These are phyloP conservation scores for Abscondita cerata DNA, from an alignment of 2,888 invertebrate species.

Conservation along the genomic window DNA sequence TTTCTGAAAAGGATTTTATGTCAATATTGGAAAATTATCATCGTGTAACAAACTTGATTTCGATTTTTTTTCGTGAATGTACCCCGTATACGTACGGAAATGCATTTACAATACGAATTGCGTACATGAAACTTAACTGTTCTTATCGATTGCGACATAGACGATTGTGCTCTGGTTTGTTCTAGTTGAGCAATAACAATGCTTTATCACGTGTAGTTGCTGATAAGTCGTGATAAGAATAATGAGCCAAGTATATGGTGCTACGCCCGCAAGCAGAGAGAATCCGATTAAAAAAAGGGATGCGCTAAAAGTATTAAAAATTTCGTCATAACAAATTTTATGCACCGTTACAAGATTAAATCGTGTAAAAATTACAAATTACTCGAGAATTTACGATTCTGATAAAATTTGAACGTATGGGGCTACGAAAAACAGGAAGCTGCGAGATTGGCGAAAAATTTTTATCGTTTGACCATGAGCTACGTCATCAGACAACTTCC, in stretches of 20 bases:
- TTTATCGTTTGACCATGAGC: too few species aligned
- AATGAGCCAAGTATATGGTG: constrained; percentile 19
- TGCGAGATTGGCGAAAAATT: too few species aligned
- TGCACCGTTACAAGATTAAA: too few species aligned
- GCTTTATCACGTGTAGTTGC: constrained; percentile 24
- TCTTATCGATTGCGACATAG: constrained; percentile 25
- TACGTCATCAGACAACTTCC: too few species aligned
- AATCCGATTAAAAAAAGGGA: too few species aligned
- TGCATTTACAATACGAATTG: not conserved
- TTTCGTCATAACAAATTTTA: too few species aligned
- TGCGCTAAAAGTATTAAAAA: too few species aligned
- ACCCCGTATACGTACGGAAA: not conserved
- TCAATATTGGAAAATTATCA: not conserved
- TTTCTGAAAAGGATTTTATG: too few species aligned
- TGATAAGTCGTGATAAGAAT: constrained; percentile 28
- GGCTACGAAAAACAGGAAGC: too few species aligned
- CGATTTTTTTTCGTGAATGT: not conserved
- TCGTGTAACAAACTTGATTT: not conserved
- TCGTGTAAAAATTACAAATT: too few species aligned
- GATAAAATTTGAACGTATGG: too few species aligned
- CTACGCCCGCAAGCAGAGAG: not conserved
- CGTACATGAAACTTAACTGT: constrained; percentile 4
- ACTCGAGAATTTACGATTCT: too few species aligned
- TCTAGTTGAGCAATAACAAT: constrained; percentile 26
- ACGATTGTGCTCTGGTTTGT: constrained; percentile 21